phyloP scores from a whole-genome alignment of 2,888 invertebrate species.

The Dolichopus griseipennis region DNA sequence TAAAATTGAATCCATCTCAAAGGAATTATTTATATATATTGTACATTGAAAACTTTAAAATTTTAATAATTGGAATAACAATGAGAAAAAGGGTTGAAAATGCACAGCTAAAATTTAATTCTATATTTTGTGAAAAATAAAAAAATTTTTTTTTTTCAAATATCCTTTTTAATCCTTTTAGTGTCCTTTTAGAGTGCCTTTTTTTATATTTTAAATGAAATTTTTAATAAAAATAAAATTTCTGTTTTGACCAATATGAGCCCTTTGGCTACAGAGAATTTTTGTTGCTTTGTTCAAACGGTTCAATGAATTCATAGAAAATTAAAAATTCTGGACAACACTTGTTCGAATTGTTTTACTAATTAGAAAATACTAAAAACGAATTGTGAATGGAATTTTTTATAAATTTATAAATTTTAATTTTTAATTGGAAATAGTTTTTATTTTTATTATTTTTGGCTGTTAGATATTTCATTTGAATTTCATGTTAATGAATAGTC shows the following conservation, averaged over 20 bases:
- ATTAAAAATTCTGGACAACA: conserved; percentile 6
- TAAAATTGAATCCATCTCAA: too few species aligned
- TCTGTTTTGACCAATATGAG: background rate
- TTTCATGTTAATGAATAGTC: too few species aligned
- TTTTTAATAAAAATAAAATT: background rate
- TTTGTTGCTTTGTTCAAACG: background rate
- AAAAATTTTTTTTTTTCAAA: background rate
- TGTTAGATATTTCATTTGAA: background rate
- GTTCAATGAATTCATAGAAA: background rate
- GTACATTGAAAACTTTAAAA: too few species aligned
- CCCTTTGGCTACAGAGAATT: background rate
- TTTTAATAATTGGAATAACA: too few species aligned
- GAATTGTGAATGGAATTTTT: background rate
- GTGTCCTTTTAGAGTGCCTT: background rate
- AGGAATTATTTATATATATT: too few species aligned
- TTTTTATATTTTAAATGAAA: background rate
- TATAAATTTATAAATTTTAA: too few species aligned
- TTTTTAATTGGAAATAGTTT: too few species aligned
- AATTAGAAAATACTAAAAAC: background rate
- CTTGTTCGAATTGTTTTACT: background rate
- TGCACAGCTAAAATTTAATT: background rate
- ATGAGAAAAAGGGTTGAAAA: background rate
- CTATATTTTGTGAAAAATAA: too few species aligned
- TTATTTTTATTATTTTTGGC: too few species aligned
- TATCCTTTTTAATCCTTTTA: background rate